Evolutionary conservation across 2,113 vertebrate genomes (phyloP).

Genomic region (Tychaedon coryphoeus): DNA sequence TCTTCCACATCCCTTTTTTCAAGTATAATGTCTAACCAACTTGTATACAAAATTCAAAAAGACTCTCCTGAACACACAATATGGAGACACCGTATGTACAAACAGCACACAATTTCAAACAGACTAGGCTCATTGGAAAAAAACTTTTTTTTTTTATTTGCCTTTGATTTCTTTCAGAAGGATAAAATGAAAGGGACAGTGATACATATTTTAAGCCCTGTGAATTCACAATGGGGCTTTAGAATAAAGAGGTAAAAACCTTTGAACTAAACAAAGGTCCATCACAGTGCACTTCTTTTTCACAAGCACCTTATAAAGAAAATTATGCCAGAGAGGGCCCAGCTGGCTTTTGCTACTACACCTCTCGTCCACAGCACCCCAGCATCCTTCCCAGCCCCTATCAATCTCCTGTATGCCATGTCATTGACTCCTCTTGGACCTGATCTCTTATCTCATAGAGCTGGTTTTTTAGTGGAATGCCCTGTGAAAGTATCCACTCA

Average conservation of each 20-base stretch:
- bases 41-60: conserved; percentile 55
- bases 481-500: conserved; percentile 79
- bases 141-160: conserved; percentile 61
- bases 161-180: conserved; percentile 94
- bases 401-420: conserved; percentile 64
- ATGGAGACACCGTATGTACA: conserved; percentile 78
- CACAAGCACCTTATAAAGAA: conserved; percentile 84
- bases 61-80: conserved; percentile 67
- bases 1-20: not conserved
- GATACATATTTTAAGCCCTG: conserved; percentile 98
- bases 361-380: conserved; percentile 74
- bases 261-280: conserved; percentile 99
- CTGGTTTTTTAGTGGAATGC: conserved; percentile 72
- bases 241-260: conserved; percentile 95
- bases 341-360: conserved; percentile 77
- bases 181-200: conserved; percentile 97
- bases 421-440: conserved; percentile 71
- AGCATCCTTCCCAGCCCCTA: conserved; percentile 76
- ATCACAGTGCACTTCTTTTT: conserved; percentile 83
- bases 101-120: conserved; percentile 84
- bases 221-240: conserved; percentile 95
- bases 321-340: conserved; percentile 74
- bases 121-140: conserved; percentile 79
- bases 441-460: conserved; percentile 74
- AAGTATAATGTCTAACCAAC: conserved; percentile 1